These are phyloP conservation scores for Hoplias malabaricus DNA, from an alignment of 2,113 vertebrate genomes.

Conservation along the genomic window DNA sequence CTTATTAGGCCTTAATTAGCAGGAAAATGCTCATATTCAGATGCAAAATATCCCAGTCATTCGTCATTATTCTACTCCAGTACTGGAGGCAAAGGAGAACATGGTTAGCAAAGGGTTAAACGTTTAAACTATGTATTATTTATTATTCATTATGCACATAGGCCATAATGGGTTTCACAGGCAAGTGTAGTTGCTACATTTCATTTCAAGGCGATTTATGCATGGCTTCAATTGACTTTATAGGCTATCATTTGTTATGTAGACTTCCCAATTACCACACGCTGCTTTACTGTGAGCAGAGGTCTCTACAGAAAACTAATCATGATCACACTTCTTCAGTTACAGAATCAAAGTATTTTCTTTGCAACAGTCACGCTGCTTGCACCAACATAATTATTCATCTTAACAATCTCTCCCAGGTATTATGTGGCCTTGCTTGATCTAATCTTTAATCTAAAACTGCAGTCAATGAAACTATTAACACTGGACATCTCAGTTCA, in stretches of 20 bases:
- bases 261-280: constrained; percentile 19
- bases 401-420: not conserved
- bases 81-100: not conserved
- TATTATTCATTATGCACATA: no score
- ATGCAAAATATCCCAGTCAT: not conserved
- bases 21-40: not conserved
- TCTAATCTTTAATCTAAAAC: not conserved
- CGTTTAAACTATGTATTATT: not conserved
- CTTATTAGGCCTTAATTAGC: no score
- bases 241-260: constrained; percentile 13
- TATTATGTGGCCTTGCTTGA: not conserved
- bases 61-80: not conserved
- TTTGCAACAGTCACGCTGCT: not conserved
- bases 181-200: not conserved
- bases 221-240: not conserved
- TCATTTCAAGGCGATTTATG: constrained; percentile 8
- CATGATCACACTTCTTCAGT: not conserved
- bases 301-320: constrained; percentile 2
- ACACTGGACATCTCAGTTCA: not conserved
- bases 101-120: not conserved
- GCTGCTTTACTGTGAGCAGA: not conserved
- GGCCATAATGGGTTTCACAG: not conserved
- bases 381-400: not conserved
- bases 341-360: not conserved
- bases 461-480: not conserved